A percentile compares a stretch with the other conserved stretches of the same genome.
Evolutionary conservation across 2,888 invertebrate species (phyloP).

Genomic region (Seira musarum): DNA sequence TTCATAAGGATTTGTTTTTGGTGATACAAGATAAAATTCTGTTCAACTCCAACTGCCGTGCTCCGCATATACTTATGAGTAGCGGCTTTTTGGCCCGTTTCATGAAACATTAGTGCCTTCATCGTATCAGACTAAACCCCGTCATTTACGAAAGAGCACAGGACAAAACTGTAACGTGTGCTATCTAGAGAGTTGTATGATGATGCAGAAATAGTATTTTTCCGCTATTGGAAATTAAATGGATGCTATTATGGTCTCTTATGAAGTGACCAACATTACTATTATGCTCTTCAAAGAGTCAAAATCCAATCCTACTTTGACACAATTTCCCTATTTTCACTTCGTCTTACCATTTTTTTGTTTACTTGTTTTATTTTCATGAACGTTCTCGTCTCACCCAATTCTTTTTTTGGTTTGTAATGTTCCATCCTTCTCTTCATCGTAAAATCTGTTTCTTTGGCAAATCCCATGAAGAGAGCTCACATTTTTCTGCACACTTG

Average conservation of each 20-base stretch:
- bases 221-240: slow-evolving; percentile 14
- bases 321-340: background rate
- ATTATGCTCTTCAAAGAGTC: no score
- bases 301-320: background rate
- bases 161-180: background rate
- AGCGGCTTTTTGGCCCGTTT: slow-evolving; percentile 28
- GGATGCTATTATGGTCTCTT: background rate
- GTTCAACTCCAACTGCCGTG: slow-evolving; percentile 46
- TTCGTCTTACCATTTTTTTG: background rate
- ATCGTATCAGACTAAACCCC: background rate
- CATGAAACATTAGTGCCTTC: background rate
- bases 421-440: background rate
- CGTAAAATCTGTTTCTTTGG: no score
- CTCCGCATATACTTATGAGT: slow-evolving; percentile 20
- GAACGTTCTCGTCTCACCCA: background rate
- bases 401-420: background rate
- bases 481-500: background rate
- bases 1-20: slow-evolving; percentile 4
- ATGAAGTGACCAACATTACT: no score
- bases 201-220: slow-evolving; percentile 32
- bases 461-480: background rate
- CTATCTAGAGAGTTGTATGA: background rate
- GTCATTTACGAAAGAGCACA: background rate
- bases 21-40: slow-evolving; percentile 34
- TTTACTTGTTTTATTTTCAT: background rate